A percentile compares a stretch with the other conserved stretches of the same genome.
Evolutionary conservation across 2,113 vertebrate genomes (phyloP).

Genomic region (Sinosuthora webbiana): DNA sequence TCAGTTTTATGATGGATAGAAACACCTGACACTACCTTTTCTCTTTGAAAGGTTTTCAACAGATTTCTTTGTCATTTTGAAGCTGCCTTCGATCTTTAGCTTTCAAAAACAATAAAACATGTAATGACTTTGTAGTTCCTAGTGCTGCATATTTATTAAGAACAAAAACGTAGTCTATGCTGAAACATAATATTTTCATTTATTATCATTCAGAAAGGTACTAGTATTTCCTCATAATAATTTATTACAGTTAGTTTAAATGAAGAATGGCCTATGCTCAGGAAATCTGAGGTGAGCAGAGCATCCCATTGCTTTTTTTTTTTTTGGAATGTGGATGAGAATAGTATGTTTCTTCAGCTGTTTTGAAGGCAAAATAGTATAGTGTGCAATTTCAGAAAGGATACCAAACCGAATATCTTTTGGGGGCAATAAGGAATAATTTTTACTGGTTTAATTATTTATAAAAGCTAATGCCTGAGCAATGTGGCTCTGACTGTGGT

Average conservation of each 20-base stretch:
- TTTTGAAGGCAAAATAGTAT: background rate
- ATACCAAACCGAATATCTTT: background rate
- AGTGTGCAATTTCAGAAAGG: background rate
- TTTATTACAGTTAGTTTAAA: slow-evolving; percentile 22
- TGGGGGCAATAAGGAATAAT: background rate
- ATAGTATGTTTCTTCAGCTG: background rate
- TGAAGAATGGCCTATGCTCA: background rate
- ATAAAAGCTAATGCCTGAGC: background rate
- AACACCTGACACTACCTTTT: background rate
- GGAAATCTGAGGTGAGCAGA: background rate
- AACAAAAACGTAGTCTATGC: background rate
- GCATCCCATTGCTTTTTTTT: background rate
- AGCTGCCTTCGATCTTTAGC: background rate
- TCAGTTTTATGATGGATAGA: slow-evolving; percentile 17
- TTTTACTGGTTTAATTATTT: background rate
- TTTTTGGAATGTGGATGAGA: background rate
- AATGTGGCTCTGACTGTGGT: background rate
- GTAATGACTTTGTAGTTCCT: background rate
- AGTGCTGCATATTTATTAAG: slow-evolving; percentile 23
- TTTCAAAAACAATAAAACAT: slow-evolving; percentile 52
- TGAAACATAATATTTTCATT: background rate
- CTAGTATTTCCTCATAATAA: slow-evolving; percentile 12
- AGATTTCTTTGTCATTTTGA: slow-evolving; percentile 4
- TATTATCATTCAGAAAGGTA: slow-evolving; percentile 33
- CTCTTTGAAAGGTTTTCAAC: slow-evolving; percentile 3